Base-by-base conservation (phyloP, 1,140 invertebrate species). In the Nasonia longicornis region DNA sequence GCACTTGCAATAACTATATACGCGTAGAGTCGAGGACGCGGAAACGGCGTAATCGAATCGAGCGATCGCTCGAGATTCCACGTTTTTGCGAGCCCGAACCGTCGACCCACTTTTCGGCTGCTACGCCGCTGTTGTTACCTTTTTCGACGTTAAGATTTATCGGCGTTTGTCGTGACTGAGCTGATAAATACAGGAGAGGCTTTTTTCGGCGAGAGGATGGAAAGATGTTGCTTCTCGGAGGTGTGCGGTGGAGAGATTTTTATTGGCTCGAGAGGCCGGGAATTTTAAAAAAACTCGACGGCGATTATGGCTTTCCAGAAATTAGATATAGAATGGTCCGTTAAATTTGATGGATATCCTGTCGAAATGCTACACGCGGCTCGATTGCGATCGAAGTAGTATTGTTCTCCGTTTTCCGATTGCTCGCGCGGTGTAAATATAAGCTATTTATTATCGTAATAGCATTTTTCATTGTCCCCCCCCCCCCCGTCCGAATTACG, bases 31-130 rank as follows among this genome's bases (percentile, higher is more conserved):
- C 42, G 71, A 29, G 71, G 71, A 73, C 20, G 71, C 71, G 71
- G 71, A 73, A 73, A 73, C 71, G 42, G 45, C 38, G 64, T 35
- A 58, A 79, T 73, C 78, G 71, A n/a, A 79, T 52, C 70, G 70
- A 35, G 38, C 72, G 64, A 73, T 80, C 79, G 38, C 31, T 66
- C 14, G 58, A 4, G 73, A 70, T 81, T 70, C 72, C 79, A 77
- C 73, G 79, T 81, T 81, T 71, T 80, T 75, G 42, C 72, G 38
- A 38, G 42, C 52, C 38, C 38, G 26, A 66, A 35, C 29, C 52
- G 26, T n/a, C 45, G 78, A 74, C 78, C 78, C 38, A 80, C 70
- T 74, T 74, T 74, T 73, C 63, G 45, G 0, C 67, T 38, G 2
- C 16, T 48, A 42, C 66, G 31, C 3, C 31, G 31, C 31, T 35